Evolutionary conservation across 92 coral and sea anemone species (phyloP).

Genomic region (Actinernus sp.): DNA sequence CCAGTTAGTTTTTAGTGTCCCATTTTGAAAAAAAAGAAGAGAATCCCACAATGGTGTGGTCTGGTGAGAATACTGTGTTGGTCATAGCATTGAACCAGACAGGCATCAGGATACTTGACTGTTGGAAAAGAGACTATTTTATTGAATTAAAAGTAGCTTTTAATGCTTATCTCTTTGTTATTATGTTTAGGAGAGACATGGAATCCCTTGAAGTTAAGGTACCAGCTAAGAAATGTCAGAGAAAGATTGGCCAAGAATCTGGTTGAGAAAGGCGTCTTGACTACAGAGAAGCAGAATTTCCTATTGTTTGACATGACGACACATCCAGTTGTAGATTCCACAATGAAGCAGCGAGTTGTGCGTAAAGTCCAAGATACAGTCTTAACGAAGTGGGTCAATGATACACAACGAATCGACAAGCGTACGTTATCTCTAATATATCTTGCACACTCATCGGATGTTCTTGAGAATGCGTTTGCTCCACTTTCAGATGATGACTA

Average conservation of each 20-base stretch:
- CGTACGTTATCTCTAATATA: slow-evolving; percentile 84
- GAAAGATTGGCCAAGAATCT: slow-evolving; percentile 99
- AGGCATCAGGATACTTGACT: no score
- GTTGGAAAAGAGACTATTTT: no score
- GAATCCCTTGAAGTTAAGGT: slow-evolving; percentile 96
- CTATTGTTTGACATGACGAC: slow-evolving; percentile 98
- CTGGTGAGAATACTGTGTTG: no score
- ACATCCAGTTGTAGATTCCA: slow-evolving; percentile 93
- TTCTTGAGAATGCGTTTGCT: slow-evolving; percentile 96
- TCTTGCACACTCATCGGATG: slow-evolving; percentile 99
- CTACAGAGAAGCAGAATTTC: slow-evolving; percentile 99
- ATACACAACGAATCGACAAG: slow-evolving; percentile 90
- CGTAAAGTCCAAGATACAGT: slow-evolving; percentile 96
- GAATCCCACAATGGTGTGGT: no score
- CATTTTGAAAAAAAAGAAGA: no score
- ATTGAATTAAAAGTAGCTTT: no score
- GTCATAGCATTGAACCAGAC: no score
- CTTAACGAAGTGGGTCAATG: slow-evolving; percentile 95
- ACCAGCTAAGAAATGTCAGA: slow-evolving; percentile 96
- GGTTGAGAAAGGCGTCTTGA: slow-evolving; percentile 98
- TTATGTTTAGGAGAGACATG: slow-evolving; percentile 99
- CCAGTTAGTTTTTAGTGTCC: no score
- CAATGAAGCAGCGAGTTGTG: slow-evolving; percentile 85
- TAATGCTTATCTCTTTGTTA: no score
- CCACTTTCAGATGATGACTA: slow-evolving; percentile 98